Base-by-base conservation (phyloP, 2,797 vertebrate species). In the Karalla daura region DNA sequence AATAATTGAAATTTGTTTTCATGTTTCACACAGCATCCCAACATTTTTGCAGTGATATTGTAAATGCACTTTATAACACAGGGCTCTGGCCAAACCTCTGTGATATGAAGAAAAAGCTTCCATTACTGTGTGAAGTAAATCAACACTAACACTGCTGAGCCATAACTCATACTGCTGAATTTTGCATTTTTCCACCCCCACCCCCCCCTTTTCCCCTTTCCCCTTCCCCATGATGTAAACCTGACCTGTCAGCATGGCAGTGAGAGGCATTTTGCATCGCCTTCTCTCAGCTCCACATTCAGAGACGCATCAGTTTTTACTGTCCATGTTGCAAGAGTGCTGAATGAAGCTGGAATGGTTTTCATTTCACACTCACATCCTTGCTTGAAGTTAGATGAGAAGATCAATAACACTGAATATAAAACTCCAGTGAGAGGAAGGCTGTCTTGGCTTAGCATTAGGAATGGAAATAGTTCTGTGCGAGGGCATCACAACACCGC, bases 51-150 rank as follows among this genome's bases (percentile, higher is more conserved):
- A 47, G 28, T 50, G 44, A 30, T 21, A 6, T 46, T 47, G 50
- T 72, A 32, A 53, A 75, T 14, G 83, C 86, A 75, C 79, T 84
- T 84, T 74, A 74, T 65, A 15, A 65, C 6, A 36, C 45, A 13
- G 55, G 33, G 7, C 75, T 62, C 52, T 36, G 64, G 76, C 54
- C 66, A 32, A 3, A 25, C 6, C 62, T 61, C 43, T 8, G 23
- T 10, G 14, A 45, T 9, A 35, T 47, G 63, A 71, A 39, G 51
- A 47, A 2, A 41, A 7, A 14, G 23, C 23, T 11, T 54, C 40
- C 14, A 51, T 35, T 25, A 51, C 59, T 65, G 54, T 76, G 66
- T 74, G 54, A 53, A 44, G 17, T 18, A 5, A 49, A 18, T n/a
- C n/a, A n/a, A n/a, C n/a, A n/a, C 5, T 21, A 21, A 3, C 28